phyloP scores from a whole-genome alignment of 1,140 invertebrate species.

The Lamellibrachia luymesi region DNA sequence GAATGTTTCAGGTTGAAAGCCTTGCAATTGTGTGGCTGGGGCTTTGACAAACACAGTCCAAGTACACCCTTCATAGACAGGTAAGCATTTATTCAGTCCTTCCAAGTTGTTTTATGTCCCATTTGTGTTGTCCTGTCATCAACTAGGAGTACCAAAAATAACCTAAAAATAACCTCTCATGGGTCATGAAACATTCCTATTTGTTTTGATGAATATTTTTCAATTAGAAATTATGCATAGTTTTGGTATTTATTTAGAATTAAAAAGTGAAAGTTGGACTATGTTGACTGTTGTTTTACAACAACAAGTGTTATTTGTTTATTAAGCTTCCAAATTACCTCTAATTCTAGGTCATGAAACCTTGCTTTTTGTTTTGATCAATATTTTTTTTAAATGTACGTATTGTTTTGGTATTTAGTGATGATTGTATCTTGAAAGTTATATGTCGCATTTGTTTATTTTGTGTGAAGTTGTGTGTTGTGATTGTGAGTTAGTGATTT shows the following conservation, averaged over 20 bases:
- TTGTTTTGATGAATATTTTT: neutral
- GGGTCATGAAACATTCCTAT: neutral
- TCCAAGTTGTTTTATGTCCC: neutral
- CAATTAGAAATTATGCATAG: neutral
- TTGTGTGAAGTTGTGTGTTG: too few species aligned
- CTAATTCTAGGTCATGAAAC: too few species aligned
- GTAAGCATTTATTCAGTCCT: neutral
- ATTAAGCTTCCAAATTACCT: too few species aligned
- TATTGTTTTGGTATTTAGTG: too few species aligned
- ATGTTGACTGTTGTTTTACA: neutral
- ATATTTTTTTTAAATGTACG: too few species aligned
- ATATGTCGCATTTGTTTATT: too few species aligned
- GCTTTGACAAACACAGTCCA: neutral
- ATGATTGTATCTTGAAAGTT: too few species aligned
- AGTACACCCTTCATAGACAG: conserved; percentile 1
- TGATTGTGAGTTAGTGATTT: too few species aligned
- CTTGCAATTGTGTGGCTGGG: conserved; percentile 14
- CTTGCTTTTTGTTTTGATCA: too few species aligned
- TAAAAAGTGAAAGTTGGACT: neutral
- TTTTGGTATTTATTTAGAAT: neutral
- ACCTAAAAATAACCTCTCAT: too few species aligned
- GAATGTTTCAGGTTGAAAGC: conserved; percentile 5
- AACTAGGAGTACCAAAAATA: neutral
- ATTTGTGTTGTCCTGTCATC: neutral
- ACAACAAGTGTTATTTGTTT: too few species aligned